Conservation (phyloP, 2,888 invertebrate genomes). For the Drosophila anomelani region DNA sequence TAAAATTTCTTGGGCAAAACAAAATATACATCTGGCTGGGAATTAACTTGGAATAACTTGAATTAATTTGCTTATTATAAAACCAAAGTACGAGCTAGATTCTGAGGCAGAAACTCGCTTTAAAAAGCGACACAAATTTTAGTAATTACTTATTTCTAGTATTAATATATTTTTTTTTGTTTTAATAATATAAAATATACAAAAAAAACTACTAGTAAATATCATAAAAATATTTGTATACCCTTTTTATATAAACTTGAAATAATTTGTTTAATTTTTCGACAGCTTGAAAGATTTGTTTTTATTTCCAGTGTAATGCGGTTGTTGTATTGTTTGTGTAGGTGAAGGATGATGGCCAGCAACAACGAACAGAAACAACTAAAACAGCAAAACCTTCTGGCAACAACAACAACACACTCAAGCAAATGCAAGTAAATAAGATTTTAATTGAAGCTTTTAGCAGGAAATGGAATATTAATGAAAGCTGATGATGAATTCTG, state of each 20-base stretch:
- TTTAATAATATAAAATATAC: neutral
- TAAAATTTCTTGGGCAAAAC: neutral
- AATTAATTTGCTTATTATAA: neutral
- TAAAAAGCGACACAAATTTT: neutral
- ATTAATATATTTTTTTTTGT: neutral
- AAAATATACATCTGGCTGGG: neutral
- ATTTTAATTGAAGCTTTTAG: constrained; percentile 62
- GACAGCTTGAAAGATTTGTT: too few species aligned
- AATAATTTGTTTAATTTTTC: too few species aligned
- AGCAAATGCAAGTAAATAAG: too few species aligned
- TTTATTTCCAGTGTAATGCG: neutral
- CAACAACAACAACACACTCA: constrained; percentile 8
- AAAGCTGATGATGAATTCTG: constrained; percentile 46
- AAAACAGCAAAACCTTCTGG: neutral
- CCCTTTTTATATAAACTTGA: too few species aligned
- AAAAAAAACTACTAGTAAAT: too few species aligned
- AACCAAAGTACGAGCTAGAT: too few species aligned
- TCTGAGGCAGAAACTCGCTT: neutral
- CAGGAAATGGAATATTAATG: constrained; percentile 76
- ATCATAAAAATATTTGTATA: too few species aligned
- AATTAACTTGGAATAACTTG: neutral
- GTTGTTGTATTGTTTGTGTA: constrained; percentile 4
- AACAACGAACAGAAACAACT: neutral
- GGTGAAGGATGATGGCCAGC: neutral
- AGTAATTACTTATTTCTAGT: neutral